Base-by-base conservation (phyloP, 2,797 vertebrate genomes). In the Enoplosus armatus region DNA sequence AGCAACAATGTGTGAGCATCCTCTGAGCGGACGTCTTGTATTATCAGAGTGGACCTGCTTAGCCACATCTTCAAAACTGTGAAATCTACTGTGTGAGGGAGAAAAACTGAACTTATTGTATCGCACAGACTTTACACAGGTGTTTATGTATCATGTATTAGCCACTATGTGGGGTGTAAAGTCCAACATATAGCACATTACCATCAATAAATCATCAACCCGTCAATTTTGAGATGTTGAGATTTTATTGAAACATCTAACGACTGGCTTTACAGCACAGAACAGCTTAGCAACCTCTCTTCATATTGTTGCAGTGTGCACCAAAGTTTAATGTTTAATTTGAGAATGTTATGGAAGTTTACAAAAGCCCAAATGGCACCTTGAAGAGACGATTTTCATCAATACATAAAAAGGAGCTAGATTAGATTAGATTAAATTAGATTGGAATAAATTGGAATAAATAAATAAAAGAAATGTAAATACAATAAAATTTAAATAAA, bases 1-100 rank as follows among this genome's bases (percentile, higher is more conserved):
- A 56, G 27, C 39, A 39, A 41, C 54, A 61, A n/a, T 53, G 59
- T 48, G 55, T 37, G 12, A 68, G 56, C 43, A 41, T 64, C 69
- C n/a, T 59, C 63, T 54, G 37, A 18, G 7, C 24, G 48, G 33
- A 73, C 18, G 29, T 65, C 31, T 4, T n/a, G 6, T 39, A 24
- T 70, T 15, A 53, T 66, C 29, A 31, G 22, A 60, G 35, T 0
- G 0, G 33, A 81, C 27, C 31, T 54, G 37, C 61, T 74, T 43
- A 29, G 6, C 10, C 45, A 39, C 29, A 33, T 70, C n/a, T 4
- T 60, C 39, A 70, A 18, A 59, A 53, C 41, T 69, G 33, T 31
- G 48, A 62, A 67, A 62, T 53, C 12, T 9, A 12, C 41, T 29
- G 7, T 24, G 24, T 22, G 35, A 48, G 10, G 20, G 12, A 7